Evolutionary conservation across 2,113 vertebrate genomes (phyloP), one percentile per base, ranked within the genome.

Genomic region (Pollachius pollachius): DNA sequence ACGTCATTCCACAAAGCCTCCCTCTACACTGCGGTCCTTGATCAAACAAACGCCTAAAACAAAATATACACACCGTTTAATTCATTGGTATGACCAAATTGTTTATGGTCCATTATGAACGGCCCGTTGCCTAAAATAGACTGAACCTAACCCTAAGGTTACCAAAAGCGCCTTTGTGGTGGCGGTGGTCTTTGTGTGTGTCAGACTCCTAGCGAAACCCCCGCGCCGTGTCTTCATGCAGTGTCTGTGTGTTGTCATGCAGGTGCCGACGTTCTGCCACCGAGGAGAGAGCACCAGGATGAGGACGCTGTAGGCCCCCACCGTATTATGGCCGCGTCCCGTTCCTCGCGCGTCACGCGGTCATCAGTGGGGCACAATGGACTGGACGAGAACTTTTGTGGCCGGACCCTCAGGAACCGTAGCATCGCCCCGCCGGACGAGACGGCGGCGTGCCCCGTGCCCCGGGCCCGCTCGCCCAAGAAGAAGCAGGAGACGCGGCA

Each of bases 341-440:
- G 97, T 92, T 97, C 97, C 91, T 97, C 97, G 89, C 97, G 97
- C 78, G 96, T 99, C 92, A 99, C 97, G 95, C 97, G 97, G 96
- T 99, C 97, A 94, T 98, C 96, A 93, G 97, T 98, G 89, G 97
- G 96, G 88, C 94, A 97, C 91, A 99, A 99, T 94, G 97, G 97
- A 94, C 94, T 99, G 94, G 97, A 99, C 89, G 97, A 99, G 91
- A 98, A 96, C 89, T 99, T 99, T 86, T 98, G 95, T 94, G 96
- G 97, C 80, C 94, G 97, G 93, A 99, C 97, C 69, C 94, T 99
- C 92, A 97, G 97, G 91, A 99, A 99, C 87, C 97, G 97, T 87
- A 99, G 96, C 87, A 99, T 99, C 75, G 96, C 96, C 92, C 97
- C 97, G 90, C 93, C 95, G 1, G 97, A 98, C 84, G 97, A 99